Evolutionary conservation across 2,113 vertebrate species (phyloP).

Genomic region (Phodopus roborovskii): DNA sequence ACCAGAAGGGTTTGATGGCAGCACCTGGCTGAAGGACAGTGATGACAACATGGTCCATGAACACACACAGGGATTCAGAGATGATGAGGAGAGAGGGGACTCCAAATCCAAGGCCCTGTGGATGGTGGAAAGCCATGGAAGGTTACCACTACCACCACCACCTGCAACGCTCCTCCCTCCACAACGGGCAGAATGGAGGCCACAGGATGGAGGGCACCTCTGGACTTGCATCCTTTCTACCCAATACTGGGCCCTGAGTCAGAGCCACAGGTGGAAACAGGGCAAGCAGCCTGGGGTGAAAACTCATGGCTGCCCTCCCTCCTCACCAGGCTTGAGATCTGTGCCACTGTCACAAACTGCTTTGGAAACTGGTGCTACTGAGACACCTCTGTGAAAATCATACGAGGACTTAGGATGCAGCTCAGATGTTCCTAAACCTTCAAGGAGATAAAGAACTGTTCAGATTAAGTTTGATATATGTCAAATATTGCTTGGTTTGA

Average conservation of each 20-base stretch:
- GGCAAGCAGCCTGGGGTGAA: neutral
- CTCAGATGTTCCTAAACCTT: neutral
- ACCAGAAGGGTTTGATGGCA: neutral
- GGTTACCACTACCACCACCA: too few species aligned
- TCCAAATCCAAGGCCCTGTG: too few species aligned
- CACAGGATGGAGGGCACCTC: neutral
- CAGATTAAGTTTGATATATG: neutral
- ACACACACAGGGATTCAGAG: neutral
- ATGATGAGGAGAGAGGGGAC: neutral
- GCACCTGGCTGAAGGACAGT: neutral
- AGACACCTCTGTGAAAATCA: neutral
- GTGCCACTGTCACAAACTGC: neutral
- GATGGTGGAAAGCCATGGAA: accelerated
- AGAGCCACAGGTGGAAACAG: neutral
- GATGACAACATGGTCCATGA: neutral
- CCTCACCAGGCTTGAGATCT: neutral
- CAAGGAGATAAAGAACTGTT: neutral
- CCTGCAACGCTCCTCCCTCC: neutral
- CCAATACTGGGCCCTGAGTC: neutral
- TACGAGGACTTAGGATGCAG: neutral
- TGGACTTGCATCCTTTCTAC: neutral
- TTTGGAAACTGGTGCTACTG: neutral
- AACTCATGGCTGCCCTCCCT: neutral
- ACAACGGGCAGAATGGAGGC: neutral
- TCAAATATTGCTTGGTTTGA: neutral